phyloP scores from a whole-genome alignment of 2,888 invertebrate species.

The Diarsia brunnea region DNA sequence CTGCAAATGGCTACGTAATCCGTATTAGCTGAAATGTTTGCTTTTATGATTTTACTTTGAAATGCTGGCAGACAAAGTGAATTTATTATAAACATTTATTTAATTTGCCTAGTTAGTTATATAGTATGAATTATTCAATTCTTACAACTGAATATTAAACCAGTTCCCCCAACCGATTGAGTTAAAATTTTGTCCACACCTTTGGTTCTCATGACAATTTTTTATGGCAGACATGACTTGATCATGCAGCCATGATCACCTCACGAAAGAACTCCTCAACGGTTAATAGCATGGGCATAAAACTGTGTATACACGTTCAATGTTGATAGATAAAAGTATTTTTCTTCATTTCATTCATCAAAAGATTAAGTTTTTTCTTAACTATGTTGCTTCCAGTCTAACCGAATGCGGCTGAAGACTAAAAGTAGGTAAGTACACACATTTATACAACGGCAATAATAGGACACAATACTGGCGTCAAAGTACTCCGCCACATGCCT shows the following conservation, averaged over 20 bases:
- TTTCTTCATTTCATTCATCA: no score
- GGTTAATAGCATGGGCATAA: background rate
- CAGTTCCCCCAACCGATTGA: background rate
- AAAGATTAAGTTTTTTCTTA: no score
- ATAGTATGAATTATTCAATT: background rate
- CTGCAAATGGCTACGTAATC: conserved; percentile 9
- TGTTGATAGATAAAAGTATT: no score
- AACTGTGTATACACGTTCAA: background rate
- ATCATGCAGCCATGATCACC: background rate
- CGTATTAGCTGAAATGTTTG: background rate
- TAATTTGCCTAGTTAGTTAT: background rate
- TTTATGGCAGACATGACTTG: background rate
- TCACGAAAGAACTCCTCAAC: background rate
- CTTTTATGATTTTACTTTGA: background rate
- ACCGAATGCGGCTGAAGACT: no score
- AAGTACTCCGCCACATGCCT: background rate
- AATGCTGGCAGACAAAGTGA: background rate
- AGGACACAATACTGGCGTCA: no score
- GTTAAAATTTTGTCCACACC: background rate
- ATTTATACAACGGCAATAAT: no score
- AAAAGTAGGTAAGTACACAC: no score
- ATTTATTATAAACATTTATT: background rate
- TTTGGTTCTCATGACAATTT: background rate
- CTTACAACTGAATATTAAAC: background rate
- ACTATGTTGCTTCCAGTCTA: no score